Evolutionary conservation across 2,888 invertebrate genomes (phyloP), one percentile per base, ranked within the genome.

Genomic region (Drosophila subquinaria): DNA sequence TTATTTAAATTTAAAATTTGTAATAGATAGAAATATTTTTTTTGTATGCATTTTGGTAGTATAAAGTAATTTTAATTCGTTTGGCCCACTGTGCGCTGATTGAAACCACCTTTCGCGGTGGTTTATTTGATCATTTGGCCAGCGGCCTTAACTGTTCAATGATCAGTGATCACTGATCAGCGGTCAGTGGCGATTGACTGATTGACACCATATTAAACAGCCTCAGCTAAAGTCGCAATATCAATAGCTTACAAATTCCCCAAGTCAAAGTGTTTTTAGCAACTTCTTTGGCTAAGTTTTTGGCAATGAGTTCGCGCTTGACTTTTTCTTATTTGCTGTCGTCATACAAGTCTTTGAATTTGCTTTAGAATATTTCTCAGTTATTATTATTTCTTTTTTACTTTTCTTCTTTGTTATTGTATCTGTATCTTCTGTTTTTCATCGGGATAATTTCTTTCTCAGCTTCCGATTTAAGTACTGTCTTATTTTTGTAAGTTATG

Each of bases 91-190:
- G 38, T 38, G 38, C 38, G 38, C 17, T 33, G 33, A 43, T 23
- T 9, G 27, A 13, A 43, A 20, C 15, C 43, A 33, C 20, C 27
- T 27, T 27, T 27, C 13, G 45, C 30, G 42, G 51, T 52, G 55
- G 43, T 27, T 60, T 27, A 48, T 47, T 38, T 45, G 47, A 57
- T 47, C 47, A 5, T 27, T 15, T 45, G 23, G 62, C 43, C 62
- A 62, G 47, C 62, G 43, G 62, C 53, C 36, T 23, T 62, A 62
- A 62, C 62, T 62, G 62, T 53, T 36, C 53, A 53, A 11, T 52
- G 42, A n/a, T 52, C 43, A 23, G 35, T 47, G 43, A 3, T 43
- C 43, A 35, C n/a, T 17, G 13, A 35, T 33, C 40, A 33, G 30
- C 42, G 13, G 9, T 51, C 40, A 30, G 11, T 27, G 40, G 27